phyloP scores from a whole-genome alignment of 2,888 invertebrate genomes.

The Stratiomys singularior region DNA sequence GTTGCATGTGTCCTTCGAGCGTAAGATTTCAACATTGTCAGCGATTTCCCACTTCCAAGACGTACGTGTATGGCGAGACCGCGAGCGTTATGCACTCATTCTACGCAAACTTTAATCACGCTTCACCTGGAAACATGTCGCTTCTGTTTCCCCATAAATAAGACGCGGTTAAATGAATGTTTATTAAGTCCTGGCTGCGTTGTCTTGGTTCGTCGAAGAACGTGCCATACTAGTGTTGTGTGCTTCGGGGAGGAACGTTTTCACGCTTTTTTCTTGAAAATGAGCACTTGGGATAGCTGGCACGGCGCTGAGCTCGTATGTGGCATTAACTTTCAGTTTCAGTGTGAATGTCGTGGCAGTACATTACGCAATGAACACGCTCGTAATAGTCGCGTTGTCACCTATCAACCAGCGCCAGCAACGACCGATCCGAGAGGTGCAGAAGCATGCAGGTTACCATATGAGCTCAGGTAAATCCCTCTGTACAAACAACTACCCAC shows the following conservation, averaged over 20 bases:
- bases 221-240: constrained; percentile 16
- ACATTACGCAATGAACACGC: constrained; percentile 40
- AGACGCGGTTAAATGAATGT: constrained; percentile 25
- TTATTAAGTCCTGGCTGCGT: constrained; percentile 24
- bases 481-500: not conserved
- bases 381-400: constrained; percentile 36
- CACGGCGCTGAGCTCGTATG: not conserved
- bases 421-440: not conserved
- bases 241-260: not conserved
- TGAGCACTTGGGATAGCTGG: not conserved
- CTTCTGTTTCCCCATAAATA: constrained; percentile 29
- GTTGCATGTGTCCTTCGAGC: no score
- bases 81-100: not conserved
- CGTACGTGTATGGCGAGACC: not conserved
- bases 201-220: constrained; percentile 27
- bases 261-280: not conserved
- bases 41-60: not conserved
- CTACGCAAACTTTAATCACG: constrained; percentile 32
- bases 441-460: not conserved
- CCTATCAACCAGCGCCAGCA: constrained; percentile 28
- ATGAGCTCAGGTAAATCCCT: not conserved
- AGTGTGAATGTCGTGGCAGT: constrained; percentile 37
- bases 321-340: constrained; percentile 27
- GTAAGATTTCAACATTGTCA: not conserved
- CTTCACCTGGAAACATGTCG: constrained; percentile 36